These are phyloP conservation scores for Drosophila equinoxialis DNA, from an alignment of 1,140 invertebrate genomes.

Conservation along the genomic window DNA sequence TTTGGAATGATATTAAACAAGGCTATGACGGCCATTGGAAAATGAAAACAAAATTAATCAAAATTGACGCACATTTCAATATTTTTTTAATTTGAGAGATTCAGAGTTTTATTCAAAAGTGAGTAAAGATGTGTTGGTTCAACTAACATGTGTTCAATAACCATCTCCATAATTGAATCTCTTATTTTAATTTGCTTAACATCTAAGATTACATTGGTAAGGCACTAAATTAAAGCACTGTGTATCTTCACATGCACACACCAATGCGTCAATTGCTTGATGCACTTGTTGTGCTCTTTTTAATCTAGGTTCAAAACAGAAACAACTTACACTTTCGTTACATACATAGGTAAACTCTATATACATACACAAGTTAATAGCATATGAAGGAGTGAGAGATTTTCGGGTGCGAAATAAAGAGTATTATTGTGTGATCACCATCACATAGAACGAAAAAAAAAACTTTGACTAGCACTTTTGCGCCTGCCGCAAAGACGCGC, in stretches of 20 bases:
- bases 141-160: constrained; percentile 42
- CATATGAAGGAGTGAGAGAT: background rate
- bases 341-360: constrained; percentile 16
- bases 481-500: constrained; percentile 11
- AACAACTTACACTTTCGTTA: constrained; percentile 35
- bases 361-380: constrained; percentile 42
- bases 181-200: constrained; percentile 28
- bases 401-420: constrained; percentile 7
- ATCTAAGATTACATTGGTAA: constrained; percentile 40
- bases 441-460: constrained; percentile 27
- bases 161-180: constrained; percentile 12
- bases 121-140: constrained; percentile 31
- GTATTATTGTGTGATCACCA: constrained; percentile 25
- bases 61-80: too few relatives aligned
- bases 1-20: too few relatives aligned
- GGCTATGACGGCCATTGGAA: too few relatives aligned
- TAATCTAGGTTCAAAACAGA: constrained; percentile 15
- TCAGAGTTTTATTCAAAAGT: constrained; percentile 45
- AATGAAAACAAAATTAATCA: too few relatives aligned
- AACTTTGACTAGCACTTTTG: constrained; percentile 60
- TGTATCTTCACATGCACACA: constrained; percentile 13
- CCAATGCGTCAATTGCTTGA: too few relatives aligned
- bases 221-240: constrained; percentile 45
- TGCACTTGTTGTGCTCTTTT: constrained; percentile 11
- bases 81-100: constrained; percentile 30